Base-by-base conservation (phyloP, 2,797 vertebrate species). In the Gadopsis marmoratus region DNA sequence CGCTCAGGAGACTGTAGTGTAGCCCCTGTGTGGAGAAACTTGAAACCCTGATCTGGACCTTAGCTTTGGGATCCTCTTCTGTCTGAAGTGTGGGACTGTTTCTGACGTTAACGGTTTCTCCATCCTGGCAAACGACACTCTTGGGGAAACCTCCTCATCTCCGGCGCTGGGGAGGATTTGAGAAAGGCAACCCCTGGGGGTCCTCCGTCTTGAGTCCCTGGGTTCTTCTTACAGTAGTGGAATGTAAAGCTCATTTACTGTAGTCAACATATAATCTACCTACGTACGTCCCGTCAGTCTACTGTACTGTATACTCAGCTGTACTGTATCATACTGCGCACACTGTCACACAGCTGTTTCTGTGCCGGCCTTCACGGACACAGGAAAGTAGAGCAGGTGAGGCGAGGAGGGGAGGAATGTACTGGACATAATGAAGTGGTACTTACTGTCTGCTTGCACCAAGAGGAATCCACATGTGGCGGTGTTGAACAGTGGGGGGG, bases 201-300 rank as follows among this genome's bases (percentile, higher is more conserved):
- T 63, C 78, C 86, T 26, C 78, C 86, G n/a, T 17, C 50, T 77
- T 37, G 61, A 60, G 73, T 70, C 84, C 89, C 76, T 51, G 72
- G 86, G 88, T 91, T 88, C 84, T 76, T 84, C 85, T 94, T 91
- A 85, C 90, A 93, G 90, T 92, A 91, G 88, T 78, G 93, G 87
- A 94, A 94, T 95, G 93, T 94, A 93, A 93, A 92, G 91, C 92
- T 94, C 88, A 87, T 94, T 93, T 92, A 93, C 93, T 93, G 91
- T 94, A 91, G 91, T 93, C 84, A 89, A 91, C 89, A 89, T 93
- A 79, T 93, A 88, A 90, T 85, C 93, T 90, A 92, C 92, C 92
- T 92, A 90, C 85, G 78, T 92, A 74, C 81, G 85, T 91, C 89
- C 87, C 81, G 86, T 91, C 88, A 74, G 88, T 91, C 90, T 94